A percentile compares a stretch with the other conserved stretches of the same genome.
Evolutionary conservation across 1,140 invertebrate species (phyloP).

Genomic region (Orius insidiosus): DNA sequence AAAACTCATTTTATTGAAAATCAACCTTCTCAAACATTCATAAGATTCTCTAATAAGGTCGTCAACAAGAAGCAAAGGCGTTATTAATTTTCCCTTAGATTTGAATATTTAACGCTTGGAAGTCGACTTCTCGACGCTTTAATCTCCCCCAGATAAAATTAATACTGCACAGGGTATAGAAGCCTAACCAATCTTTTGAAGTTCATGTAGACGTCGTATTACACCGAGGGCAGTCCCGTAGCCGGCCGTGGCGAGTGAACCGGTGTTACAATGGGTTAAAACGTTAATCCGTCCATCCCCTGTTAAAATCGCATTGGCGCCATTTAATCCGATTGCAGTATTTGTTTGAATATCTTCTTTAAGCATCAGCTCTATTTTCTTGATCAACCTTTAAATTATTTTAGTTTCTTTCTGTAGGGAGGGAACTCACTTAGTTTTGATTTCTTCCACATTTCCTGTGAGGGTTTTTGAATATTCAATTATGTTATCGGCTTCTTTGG

Average conservation of each 20-base stretch:
- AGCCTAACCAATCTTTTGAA: constrained; percentile 46
- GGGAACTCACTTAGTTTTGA: constrained; percentile 46
- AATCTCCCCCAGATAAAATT: too few relatives aligned
- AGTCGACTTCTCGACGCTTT: too few relatives aligned
- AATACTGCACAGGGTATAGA: not conserved
- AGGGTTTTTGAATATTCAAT: constrained; percentile 45
- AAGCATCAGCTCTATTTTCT: constrained; percentile 61
- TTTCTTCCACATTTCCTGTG: constrained; percentile 33
- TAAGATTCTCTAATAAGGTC: too few relatives aligned
- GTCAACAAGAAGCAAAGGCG: too few relatives aligned
- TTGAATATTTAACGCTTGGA: too few relatives aligned
- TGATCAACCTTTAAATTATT: constrained; percentile 42
- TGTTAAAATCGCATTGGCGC: constrained; percentile 49
- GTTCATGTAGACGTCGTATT: constrained; percentile 57
- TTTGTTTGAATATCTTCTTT: constrained; percentile 74
- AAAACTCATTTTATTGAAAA: constrained; percentile 22
- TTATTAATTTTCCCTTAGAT: too few relatives aligned
- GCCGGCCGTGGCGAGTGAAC: constrained; percentile 87
- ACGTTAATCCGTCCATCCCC: constrained; percentile 9
- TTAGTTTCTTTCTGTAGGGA: too few relatives aligned
- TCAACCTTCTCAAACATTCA: too few relatives aligned
- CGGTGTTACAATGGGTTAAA: constrained; percentile 96
- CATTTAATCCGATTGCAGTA: constrained; percentile 62
- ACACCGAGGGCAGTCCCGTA: constrained; percentile 96
- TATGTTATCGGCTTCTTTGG: constrained; percentile 61